Evolutionary conservation across 2,888 invertebrate species (phyloP).

Genomic region (Emmelina monodactyla): DNA sequence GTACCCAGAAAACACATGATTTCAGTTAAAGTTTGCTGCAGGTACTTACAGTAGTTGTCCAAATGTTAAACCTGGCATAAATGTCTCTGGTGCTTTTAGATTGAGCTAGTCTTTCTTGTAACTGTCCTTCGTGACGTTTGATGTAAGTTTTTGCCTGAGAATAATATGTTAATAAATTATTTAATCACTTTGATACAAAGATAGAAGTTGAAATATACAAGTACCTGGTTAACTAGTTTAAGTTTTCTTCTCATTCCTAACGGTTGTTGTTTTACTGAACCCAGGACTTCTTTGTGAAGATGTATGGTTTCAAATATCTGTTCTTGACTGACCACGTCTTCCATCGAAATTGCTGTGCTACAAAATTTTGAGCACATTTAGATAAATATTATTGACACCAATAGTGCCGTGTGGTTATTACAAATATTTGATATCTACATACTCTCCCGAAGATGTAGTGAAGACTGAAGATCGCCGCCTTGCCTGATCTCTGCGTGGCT

Average conservation of each 20-base stretch:
- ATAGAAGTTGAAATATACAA: no score
- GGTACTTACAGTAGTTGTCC: constrained; percentile 76
- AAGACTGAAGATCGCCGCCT: constrained; percentile 67
- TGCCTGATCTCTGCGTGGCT: constrained; percentile 30
- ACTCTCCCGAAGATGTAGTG: constrained; percentile 89
- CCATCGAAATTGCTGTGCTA: constrained; percentile 82
- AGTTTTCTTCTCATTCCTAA: constrained; percentile 84
- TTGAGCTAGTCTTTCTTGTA: constrained; percentile 89
- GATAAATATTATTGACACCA: no score
- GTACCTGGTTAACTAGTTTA: constrained; percentile 77
- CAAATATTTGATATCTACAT: constrained; percentile 45
- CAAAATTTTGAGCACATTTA: no score
- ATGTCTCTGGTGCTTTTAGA: constrained; percentile 86
- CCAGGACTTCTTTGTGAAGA: constrained; percentile 89
- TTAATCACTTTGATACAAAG: no score
- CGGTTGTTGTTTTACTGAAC: constrained; percentile 85
- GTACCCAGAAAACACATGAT: not conserved
- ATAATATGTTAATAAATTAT: no score
- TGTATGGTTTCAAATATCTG: constrained; percentile 91
- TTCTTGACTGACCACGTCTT: constrained; percentile 81
- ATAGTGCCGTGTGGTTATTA: no score
- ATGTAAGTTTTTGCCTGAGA: constrained; percentile 90
- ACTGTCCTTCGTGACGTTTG: constrained; percentile 87
- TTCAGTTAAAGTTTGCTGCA: not conserved
- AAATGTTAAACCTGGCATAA: constrained; percentile 83